Evolutionary conservation across 1,140 invertebrate species (phyloP).

Genomic region (Marisa cornuarietis): DNA sequence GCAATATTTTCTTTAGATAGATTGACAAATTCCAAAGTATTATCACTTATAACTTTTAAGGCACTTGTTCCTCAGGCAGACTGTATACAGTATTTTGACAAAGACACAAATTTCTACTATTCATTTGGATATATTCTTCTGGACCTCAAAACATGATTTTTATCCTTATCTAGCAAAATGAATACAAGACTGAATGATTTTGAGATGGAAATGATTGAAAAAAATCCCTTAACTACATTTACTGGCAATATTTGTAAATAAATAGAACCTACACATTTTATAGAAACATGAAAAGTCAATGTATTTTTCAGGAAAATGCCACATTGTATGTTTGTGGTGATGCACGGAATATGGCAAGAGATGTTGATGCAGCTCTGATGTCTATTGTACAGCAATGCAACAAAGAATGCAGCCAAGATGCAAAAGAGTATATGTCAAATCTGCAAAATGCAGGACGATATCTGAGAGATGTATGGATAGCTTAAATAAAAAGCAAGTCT

Average conservation of each 20-base stretch:
- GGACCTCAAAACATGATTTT: too few relatives aligned
- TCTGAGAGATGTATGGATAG: constrained; percentile 66
- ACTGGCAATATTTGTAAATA: not conserved
- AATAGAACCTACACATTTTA: not conserved
- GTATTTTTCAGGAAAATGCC: constrained; percentile 38
- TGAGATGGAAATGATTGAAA: not conserved
- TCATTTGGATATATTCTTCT: too few relatives aligned
- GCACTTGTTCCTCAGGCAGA: not conserved
- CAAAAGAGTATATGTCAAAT: constrained; percentile 47
- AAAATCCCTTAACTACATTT: not conserved
- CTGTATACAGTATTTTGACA: not conserved
- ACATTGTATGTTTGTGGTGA: constrained; percentile 67
- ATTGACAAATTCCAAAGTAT: not conserved
- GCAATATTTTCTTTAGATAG: not conserved
- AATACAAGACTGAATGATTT: not conserved
- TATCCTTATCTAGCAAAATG: too few relatives aligned
- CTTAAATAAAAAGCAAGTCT: not conserved
- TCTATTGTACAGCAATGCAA: constrained; percentile 46
- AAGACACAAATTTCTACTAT: too few relatives aligned
- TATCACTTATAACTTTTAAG: not conserved
- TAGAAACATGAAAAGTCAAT: not conserved
- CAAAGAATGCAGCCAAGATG: constrained; percentile 34
- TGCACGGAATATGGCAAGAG: constrained; percentile 67
- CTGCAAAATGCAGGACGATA: constrained; percentile 60
- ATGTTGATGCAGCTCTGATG: constrained; percentile 63